Conservation (phyloP, 1,140 invertebrate species). For the Eurosta solidaginis region DNA sequence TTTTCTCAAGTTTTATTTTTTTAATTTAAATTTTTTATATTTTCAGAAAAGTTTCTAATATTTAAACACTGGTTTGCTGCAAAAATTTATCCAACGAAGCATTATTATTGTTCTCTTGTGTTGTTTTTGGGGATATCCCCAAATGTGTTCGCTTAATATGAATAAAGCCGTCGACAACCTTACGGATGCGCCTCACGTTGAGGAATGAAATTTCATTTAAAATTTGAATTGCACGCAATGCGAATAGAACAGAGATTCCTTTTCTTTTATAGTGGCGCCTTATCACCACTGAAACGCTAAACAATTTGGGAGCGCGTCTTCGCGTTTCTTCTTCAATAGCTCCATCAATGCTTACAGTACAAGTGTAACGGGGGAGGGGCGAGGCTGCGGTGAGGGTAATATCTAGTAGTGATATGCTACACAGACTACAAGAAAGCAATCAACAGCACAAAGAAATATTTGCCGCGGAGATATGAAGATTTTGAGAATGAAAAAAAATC, state of each 20-base stretch:
- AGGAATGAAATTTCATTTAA: slow-evolving; percentile 55
- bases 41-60: not conserved
- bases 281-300: slow-evolving; percentile 26
- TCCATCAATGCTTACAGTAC: slow-evolving; percentile 15
- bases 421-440: slow-evolving; percentile 28
- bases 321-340: slow-evolving; percentile 27
- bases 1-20: not conserved
- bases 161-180: slow-evolving; percentile 48
- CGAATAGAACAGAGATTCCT: slow-evolving; percentile 18
- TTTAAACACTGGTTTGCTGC: too few species aligned
- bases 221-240: slow-evolving; percentile 28
- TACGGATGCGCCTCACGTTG: slow-evolving; percentile 54
- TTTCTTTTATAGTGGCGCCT: slow-evolving; percentile 2
- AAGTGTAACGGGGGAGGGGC: not conserved
- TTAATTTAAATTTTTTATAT: not conserved
- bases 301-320: slow-evolving; percentile 23
- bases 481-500: not conserved
- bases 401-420: slow-evolving; percentile 34
- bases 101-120: slow-evolving; percentile 4
- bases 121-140: not conserved
- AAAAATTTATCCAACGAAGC: not conserved
- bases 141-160: slow-evolving; percentile 1
- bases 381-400: not conserved
- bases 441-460: not conserved
- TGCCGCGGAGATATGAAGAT: not conserved